Conservation (phyloP, 2,797 vertebrate genomes). For the Myripristis jacobus region DNA sequence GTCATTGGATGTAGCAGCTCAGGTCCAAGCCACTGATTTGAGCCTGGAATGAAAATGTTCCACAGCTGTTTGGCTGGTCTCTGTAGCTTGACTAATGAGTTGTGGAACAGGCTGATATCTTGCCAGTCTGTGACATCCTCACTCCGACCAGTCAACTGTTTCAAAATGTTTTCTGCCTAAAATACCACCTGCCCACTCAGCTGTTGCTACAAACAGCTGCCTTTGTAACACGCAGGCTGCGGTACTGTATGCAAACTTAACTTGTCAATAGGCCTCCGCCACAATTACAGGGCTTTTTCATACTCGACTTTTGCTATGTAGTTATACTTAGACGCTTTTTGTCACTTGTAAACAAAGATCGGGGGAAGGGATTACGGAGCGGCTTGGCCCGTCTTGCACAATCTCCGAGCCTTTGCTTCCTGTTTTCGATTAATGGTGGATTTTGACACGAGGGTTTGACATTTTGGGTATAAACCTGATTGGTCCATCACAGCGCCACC, state of each 20-base stretch:
- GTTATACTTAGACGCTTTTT: background rate
- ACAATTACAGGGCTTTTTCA: constrained; percentile 17
- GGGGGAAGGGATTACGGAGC: too few species aligned
- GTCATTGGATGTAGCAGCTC: constrained; percentile 59
- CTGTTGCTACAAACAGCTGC: constrained; percentile 72
- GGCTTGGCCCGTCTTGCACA: too few species aligned
- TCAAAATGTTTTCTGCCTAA: constrained; percentile 75
- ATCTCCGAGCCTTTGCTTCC: too few species aligned
- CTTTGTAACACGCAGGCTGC: constrained; percentile 50
- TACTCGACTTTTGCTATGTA: constrained; percentile 13
- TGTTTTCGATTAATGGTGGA: too few species aligned
- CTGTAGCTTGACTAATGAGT: constrained; percentile 77
- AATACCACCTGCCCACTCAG: constrained; percentile 77
- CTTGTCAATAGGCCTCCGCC: constrained; percentile 43
- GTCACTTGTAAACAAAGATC: too few species aligned
- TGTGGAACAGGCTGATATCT: constrained; percentile 68
- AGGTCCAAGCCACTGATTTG: constrained; percentile 65
- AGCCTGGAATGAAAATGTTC: constrained; percentile 72
- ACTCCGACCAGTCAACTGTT: constrained; percentile 71
- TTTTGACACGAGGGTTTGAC: too few species aligned
- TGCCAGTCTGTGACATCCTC: constrained; percentile 65
- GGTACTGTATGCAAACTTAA: constrained; percentile 24
- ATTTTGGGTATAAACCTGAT: too few species aligned
- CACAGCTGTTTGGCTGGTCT: constrained; percentile 77
- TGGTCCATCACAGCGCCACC: too few species aligned